Conservation (phyloP, 2,113 vertebrate species). For the Hemicordylus capensis region DNA sequence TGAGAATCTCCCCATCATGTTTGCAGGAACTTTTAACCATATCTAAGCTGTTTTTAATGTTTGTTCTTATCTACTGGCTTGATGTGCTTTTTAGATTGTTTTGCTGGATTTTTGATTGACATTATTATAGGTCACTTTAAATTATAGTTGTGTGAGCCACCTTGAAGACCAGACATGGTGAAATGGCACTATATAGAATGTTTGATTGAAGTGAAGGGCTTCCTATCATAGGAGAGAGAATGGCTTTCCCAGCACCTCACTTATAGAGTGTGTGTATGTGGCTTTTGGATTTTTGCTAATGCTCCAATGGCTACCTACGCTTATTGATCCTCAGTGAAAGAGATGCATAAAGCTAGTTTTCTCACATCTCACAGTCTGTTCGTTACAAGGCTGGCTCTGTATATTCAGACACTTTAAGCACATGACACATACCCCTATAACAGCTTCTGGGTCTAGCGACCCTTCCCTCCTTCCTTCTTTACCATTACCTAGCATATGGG, state of each 20-base stretch:
- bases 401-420: not conserved
- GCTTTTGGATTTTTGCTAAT: too few species aligned
- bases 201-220: not conserved
- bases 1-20: too few species aligned
- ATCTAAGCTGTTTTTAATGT: not conserved
- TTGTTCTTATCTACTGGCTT: not conserved
- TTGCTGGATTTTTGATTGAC: not conserved
- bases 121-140: not conserved
- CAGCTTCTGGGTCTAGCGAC: not conserved
- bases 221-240: not conserved
- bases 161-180: not conserved
- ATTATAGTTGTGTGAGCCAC: not conserved
- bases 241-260: not conserved
- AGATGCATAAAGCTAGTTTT: not conserved
- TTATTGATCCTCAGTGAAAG: not conserved
- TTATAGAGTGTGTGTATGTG: not conserved
- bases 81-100: not conserved
- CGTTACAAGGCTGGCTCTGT: not conserved
- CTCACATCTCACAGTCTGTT: not conserved
- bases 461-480: not conserved
- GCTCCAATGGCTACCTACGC: too few species aligned
- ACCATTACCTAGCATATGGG: not conserved
- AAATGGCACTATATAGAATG: not conserved
- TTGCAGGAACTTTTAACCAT: not conserved
- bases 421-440: too few species aligned